Conservation (phyloP, 2,888 invertebrate genomes). For the Athalia rosae region DNA sequence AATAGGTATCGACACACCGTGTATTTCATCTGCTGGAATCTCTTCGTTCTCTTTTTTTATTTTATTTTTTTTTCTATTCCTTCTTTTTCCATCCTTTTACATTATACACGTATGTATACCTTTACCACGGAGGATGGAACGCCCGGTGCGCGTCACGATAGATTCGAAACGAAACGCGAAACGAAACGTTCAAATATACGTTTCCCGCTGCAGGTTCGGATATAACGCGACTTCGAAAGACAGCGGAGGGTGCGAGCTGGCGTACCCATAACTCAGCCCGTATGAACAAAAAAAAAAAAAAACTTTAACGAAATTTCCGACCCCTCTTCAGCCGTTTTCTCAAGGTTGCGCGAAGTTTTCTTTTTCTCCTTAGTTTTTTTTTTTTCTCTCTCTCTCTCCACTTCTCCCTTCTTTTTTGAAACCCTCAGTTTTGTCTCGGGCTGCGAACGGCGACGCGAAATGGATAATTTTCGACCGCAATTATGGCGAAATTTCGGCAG, state of each 20-base stretch:
- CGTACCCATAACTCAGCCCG: constrained; percentile 16
- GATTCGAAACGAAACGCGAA: constrained; percentile 29
- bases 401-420: too few relatives aligned
- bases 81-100: constrained; percentile 11
- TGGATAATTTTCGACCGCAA: too few relatives aligned
- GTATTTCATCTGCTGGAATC: neutral
- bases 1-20: neutral
- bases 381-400: too few relatives aligned
- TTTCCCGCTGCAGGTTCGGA: neutral
- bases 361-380: too few relatives aligned
- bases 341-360: neutral
- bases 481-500: too few relatives aligned
- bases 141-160: neutral
- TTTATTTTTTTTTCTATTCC: constrained; percentile 31
- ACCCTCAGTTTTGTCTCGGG: too few relatives aligned
- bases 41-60: constrained; percentile 7
- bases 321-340: neutral
- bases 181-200: constrained; percentile 30
- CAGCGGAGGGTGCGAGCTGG: neutral
- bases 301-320: constrained; percentile 18
- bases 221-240: neutral
- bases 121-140: neutral
- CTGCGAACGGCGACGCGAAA: too few relatives aligned
- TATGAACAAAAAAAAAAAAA: constrained; percentile 19
- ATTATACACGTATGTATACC: neutral